Conservation (phyloP, 2,797 vertebrate species). For the Oreortyx pictus region DNA sequence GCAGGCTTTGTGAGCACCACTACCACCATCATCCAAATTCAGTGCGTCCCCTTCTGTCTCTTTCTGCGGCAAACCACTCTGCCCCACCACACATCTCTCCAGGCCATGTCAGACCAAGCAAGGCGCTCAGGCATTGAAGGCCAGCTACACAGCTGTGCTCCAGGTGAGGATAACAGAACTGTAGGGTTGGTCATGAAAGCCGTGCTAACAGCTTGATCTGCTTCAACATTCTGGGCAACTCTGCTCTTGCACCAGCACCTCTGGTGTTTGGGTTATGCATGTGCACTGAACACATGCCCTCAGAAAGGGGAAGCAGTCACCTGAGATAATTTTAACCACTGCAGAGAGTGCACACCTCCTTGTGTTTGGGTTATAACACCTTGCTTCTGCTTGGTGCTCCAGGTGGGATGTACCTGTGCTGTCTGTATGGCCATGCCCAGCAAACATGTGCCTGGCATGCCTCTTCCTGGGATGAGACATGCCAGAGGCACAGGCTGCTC, state of each 20-base stretch:
- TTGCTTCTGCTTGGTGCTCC: neutral
- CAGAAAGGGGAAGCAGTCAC: neutral
- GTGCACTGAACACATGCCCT: fast-evolving
- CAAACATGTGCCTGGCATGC: neutral
- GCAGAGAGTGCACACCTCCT: neutral
- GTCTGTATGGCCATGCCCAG: neutral
- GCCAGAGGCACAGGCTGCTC: neutral
- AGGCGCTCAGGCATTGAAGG: neutral
- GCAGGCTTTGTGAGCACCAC: neutral
- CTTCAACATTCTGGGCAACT: neutral
- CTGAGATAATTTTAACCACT: neutral
- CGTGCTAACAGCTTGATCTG: neutral
- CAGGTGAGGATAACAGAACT: neutral
- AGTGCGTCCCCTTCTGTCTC: fast-evolving
- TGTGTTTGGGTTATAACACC: neutral
- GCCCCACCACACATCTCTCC: neutral
- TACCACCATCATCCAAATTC: neutral
- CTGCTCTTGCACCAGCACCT: neutral
- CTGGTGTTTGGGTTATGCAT: neutral
- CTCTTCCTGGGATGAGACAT: neutral
- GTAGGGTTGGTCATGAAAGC: neutral
- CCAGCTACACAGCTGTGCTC: neutral
- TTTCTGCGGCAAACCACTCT: neutral
- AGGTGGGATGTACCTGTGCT: neutral
- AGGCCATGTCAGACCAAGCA: neutral